phyloP scores from a whole-genome alignment of 2,888 invertebrate species.

The Antheraea assamensis region DNA sequence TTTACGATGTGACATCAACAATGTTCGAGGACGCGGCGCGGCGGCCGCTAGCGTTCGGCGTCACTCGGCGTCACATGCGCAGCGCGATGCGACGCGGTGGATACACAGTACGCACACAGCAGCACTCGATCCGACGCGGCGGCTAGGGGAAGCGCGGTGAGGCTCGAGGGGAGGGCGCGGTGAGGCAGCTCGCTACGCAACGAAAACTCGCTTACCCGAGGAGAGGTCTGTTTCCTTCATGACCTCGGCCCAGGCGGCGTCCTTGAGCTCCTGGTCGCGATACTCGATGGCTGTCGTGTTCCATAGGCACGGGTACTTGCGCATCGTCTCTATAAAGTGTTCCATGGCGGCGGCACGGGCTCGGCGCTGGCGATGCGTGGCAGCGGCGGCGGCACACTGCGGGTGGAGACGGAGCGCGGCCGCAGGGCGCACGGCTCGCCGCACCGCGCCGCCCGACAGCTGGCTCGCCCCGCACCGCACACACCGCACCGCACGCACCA shows the following conservation, averaged over 20 bases:
- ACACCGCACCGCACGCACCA: constrained; percentile 19
- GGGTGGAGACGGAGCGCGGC: constrained; percentile 34
- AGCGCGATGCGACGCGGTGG: not conserved
- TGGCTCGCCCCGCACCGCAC: constrained; percentile 15
- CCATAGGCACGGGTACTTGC: constrained; percentile 76
- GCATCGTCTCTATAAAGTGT: constrained; percentile 72
- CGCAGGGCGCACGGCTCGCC: constrained; percentile 22
- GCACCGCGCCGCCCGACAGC: constrained; percentile 27
- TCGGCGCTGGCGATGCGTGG: constrained; percentile 32
- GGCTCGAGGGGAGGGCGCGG: constrained; percentile 17
- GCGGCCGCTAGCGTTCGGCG: not conserved
- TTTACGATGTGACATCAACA: no score
- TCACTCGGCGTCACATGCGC: not conserved
- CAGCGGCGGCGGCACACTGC: constrained; percentile 26
- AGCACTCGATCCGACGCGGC: not conserved
- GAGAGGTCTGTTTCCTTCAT: constrained; percentile 73
- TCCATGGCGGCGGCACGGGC: constrained; percentile 57
- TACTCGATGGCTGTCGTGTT: constrained; percentile 76
- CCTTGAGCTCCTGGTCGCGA: constrained; percentile 78
- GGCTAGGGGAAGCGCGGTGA: constrained; percentile 7
- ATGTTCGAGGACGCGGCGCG: not conserved
- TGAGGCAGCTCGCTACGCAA: constrained; percentile 54
- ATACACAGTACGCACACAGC: not conserved
- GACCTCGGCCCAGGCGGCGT: constrained; percentile 76
- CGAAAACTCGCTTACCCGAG: constrained; percentile 68